Percentiles rank a stretch among this genome's conserved stretches.
Evolutionary conservation across 2,797 vertebrate genomes (phyloP).

Genomic region (Poeciliopsis paucimaculata): DNA sequence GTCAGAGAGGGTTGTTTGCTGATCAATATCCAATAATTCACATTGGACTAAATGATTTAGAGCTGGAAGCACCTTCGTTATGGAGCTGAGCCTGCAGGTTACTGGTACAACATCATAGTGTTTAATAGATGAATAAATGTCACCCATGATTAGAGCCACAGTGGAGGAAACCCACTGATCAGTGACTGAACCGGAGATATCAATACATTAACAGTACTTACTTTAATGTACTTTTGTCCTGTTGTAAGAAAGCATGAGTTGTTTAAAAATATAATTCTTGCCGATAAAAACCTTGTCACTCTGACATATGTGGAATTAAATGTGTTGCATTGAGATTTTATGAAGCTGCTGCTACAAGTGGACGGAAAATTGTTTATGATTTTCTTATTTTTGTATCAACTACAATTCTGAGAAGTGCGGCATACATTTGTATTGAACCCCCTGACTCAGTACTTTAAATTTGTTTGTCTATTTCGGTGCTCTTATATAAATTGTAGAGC

Average conservation of each 20-base stretch:
- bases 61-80: constrained; percentile 14
- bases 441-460: neutral
- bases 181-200: neutral
- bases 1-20: constrained; percentile 5
- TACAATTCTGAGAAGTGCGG: neutral
- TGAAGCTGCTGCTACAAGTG: neutral
- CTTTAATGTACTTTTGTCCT: too few species aligned
- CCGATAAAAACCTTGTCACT: neutral
- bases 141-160: neutral
- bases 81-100: constrained; percentile 4
- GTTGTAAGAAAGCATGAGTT: neutral
- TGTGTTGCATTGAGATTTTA: neutral
- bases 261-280: neutral
- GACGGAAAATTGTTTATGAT: neutral
- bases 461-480: neutral
- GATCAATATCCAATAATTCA: constrained; percentile 17
- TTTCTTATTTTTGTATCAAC: neutral
- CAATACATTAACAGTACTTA: neutral
- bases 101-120: neutral
- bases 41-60: constrained; percentile 6
- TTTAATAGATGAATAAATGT: neutral
- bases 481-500: neutral
- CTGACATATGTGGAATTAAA: neutral
- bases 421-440: neutral
- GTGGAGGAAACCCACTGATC: neutral